A percentile compares a stretch with the other conserved stretches of the same genome.
Conservation (phyloP, 1,140 invertebrate species). For the Trichomalopsis sarcophagae region DNA sequence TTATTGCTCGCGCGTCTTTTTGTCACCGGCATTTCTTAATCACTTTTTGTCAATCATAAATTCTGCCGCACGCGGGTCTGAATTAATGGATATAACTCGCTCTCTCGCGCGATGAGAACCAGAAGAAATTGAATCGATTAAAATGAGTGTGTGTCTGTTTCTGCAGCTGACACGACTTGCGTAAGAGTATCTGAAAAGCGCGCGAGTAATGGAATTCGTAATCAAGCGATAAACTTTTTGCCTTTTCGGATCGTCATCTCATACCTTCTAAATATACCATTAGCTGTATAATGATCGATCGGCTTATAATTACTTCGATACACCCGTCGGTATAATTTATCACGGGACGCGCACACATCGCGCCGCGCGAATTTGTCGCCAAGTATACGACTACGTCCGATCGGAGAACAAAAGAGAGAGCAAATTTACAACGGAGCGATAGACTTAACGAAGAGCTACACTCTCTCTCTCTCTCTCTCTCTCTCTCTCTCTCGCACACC, state of each 20-base stretch:
- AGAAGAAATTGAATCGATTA: neutral
- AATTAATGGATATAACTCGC: neutral
- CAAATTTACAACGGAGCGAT: neutral
- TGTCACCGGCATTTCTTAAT: neutral
- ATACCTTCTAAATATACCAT: neutral
- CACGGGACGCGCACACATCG: neutral
- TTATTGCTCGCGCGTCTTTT: neutral
- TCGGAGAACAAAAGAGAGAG: neutral
- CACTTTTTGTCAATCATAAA: conserved; percentile 14
- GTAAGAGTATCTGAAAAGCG: neutral
- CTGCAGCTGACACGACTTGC: neutral
- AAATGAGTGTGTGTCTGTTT: neutral
- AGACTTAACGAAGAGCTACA: neutral
- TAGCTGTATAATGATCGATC: neutral
- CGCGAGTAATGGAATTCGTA: neutral
- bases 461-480: neutral
- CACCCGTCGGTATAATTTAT: neutral
- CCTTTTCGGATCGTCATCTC: neutral
- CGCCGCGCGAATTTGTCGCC: too few relatives aligned
- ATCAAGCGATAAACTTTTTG: neutral
- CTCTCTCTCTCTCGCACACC: neutral
- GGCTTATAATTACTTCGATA: neutral
- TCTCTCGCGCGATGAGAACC: neutral
- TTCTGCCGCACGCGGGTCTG: neutral
- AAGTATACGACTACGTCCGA: neutral